Evolutionary conservation across 2,888 invertebrate species (phyloP), one percentile per base, ranked within the genome.

Genomic region (Alloscopus bannaensis): DNA sequence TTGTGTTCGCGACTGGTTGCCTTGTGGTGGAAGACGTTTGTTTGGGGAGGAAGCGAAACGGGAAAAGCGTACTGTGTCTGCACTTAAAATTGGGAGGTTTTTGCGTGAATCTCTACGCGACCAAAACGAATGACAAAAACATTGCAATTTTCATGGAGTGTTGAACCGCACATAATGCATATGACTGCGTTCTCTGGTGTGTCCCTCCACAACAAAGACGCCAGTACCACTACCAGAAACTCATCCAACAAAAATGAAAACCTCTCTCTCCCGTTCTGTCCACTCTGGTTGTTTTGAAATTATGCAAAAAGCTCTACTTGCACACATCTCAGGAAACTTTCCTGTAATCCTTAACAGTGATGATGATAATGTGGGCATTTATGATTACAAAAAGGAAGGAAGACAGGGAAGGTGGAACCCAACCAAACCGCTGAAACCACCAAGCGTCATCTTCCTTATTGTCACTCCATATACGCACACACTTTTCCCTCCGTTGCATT

Each of bases 71-170:
- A 62, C 50, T 47, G 13, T 13, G 26, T 45, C 8, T n/a, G 31
- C 2, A 8, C 36, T 26, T 59, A 26, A 64, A 28, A 55, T 16
- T 47, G 76, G 59, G 70, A 77, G 70, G 77, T 70, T 22, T n/a
- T n/a, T n/a, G n/a, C n/a, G 64, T 64, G 45, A 72, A 42, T 57
- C 52, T n/a, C n/a, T 69, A 62, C 62, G 59, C 75, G 57, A 80
- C 80, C 80, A 80, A 26, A 75, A 69, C 80, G 45, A 80, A 80
- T 69, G 55, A 80, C 73, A 80, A 73, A 78, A 75, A 80, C 72
- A 80, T 75, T 69, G 64, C 73, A 66, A 80, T 80, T 80, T 80
- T 80, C 80, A 80, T 80, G 73, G 78, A 78, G 45, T n/a, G n/a
- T 50, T 57, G 59, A 72, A 45, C 64, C 64, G 47, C 64, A 47